Percentiles rank a stretch among this genome's conserved stretches.
Conservation (phyloP, 2,797 vertebrate species). For the Galagoides demidoff region DNA sequence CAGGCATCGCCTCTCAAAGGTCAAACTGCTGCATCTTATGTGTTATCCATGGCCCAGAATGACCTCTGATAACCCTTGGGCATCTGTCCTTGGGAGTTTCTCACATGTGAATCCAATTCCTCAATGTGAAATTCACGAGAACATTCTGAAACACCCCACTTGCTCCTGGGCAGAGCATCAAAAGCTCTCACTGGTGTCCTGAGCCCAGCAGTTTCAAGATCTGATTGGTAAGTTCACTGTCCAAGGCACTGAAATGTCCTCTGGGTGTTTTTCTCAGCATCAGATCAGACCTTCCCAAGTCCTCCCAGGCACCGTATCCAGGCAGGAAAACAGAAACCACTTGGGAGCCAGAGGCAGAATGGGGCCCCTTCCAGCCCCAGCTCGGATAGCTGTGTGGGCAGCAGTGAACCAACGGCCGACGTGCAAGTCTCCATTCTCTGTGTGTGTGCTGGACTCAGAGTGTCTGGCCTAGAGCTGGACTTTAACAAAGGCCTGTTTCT, state of each 20-base stretch:
- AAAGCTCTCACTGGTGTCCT: background rate
- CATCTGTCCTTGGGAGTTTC: background rate
- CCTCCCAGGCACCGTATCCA: background rate
- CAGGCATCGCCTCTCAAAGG: background rate
- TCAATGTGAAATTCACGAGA: background rate
- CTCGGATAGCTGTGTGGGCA: rapidly evolving
- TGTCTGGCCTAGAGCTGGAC: background rate
- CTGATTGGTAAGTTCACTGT: background rate
- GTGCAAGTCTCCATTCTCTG: rapidly evolving
- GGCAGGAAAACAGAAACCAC: background rate
- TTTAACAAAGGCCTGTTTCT: background rate
- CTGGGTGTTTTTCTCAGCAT: background rate
- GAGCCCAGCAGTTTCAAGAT: background rate
- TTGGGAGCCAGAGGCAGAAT: background rate
- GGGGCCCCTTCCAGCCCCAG: background rate
- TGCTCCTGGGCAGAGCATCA: background rate
- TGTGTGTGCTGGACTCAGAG: background rate
- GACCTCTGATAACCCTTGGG: background rate
- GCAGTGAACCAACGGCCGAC: too few relatives aligned
- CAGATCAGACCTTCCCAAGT: background rate
- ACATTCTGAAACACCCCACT: background rate
- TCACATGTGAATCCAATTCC: background rate
- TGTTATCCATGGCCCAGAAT: rapidly evolving
- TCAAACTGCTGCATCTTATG: background rate
- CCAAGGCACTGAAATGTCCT: background rate